Percentiles rank a stretch among this genome's conserved stretches.
These are phyloP conservation scores for Channa striata DNA, from an alignment of 2,797 vertebrate genomes.

Conservation along the genomic window DNA sequence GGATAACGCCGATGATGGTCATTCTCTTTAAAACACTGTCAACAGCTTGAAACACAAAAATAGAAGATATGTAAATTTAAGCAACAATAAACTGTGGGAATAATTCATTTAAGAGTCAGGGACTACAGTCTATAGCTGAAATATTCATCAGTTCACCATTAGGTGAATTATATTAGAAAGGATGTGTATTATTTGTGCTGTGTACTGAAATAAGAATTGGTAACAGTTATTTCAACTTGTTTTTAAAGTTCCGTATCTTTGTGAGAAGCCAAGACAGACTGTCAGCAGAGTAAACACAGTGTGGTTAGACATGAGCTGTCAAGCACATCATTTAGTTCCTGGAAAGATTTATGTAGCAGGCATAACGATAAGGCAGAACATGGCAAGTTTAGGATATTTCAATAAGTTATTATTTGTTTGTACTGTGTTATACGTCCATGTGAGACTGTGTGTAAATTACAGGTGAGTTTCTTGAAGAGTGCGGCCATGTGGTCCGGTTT, in stretches of 20 bases:
- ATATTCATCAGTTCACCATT: too few species aligned
- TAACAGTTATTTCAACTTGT: too few species aligned
- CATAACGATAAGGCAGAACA: too few species aligned
- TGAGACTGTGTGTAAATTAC: conserved; percentile 74
- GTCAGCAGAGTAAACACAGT: not conserved
- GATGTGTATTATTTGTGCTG: too few species aligned
- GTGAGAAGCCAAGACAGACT: too few species aligned
- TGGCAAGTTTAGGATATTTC: too few species aligned
- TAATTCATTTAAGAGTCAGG: not conserved
- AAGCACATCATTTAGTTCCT: not conserved
- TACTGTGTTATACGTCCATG: not conserved
- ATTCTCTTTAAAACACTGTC: conserved; percentile 99
- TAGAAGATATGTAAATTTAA: not conserved
- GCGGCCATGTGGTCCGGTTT: conserved; percentile 99
- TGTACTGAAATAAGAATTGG: too few species aligned
- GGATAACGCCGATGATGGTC: conserved; percentile 98
- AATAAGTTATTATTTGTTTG: too few species aligned
- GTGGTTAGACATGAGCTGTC: not conserved
- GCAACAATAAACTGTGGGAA: not conserved
- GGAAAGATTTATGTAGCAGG: too few species aligned
- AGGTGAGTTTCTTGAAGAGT: conserved; percentile 97
- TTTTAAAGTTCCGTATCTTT: too few species aligned
- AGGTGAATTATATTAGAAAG: too few species aligned
- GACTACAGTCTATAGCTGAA: too few species aligned
- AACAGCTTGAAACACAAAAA: conserved; percentile 85